A percentile compares a stretch with the other conserved stretches of the same genome.
Evolutionary conservation across 2,797 vertebrate species (phyloP).

Genomic region (Knipowitschia caucasica): DNA sequence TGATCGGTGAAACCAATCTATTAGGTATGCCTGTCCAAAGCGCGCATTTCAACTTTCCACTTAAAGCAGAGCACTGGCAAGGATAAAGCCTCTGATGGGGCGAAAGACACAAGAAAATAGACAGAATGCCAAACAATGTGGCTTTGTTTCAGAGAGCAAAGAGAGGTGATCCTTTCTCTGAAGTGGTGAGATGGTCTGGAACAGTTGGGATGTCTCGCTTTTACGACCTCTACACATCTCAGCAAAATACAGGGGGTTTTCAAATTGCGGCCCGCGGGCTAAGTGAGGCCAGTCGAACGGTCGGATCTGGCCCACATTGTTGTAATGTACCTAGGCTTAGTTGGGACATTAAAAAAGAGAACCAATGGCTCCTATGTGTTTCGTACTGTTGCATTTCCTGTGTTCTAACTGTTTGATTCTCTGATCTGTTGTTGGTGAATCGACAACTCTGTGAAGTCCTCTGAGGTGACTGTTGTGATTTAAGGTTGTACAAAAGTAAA

Average conservation of each 20-base stretch:
- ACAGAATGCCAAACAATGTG: conserved; percentile 52
- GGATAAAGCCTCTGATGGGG: conserved; percentile 42
- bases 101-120: conserved; percentile 44
- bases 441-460: too few species aligned
- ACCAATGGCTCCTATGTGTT: too few species aligned
- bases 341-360: too few species aligned
- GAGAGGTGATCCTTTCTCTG: conserved; percentile 56
- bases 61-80: conserved; percentile 26
- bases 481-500: too few species aligned
- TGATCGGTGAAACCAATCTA: conserved; percentile 74
- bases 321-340: too few species aligned
- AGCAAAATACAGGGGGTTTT: too few species aligned
- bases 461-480: too few species aligned
- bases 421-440: too few species aligned
- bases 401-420: too few species aligned
- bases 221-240: conserved; percentile 15
- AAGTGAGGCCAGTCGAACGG: too few species aligned
- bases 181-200: conserved; percentile 44
- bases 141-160: conserved; percentile 47
- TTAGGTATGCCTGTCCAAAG: conserved; percentile 67
- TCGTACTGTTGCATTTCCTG: too few species aligned
- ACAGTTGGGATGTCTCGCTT: conserved; percentile 57
- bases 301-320: too few species aligned
- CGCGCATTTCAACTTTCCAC: conserved; percentile 35
- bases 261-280: neutral